A percentile compares a stretch with the other conserved stretches of the same genome.
Evolutionary conservation across 2,888 invertebrate species (phyloP).

Genomic region (Cheilosia variabilis): DNA sequence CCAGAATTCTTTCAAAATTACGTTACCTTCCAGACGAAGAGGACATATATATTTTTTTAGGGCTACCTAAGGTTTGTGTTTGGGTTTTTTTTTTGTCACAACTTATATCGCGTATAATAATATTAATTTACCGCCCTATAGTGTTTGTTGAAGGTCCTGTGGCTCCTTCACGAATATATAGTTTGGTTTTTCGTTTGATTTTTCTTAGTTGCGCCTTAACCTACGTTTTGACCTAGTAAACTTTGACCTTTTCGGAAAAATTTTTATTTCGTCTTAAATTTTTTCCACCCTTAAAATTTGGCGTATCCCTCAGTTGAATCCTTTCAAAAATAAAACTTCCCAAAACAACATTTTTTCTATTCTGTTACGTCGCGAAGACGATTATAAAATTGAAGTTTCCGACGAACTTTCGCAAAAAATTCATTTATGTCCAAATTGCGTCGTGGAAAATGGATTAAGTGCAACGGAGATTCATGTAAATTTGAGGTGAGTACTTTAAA

Average conservation of each 20-base stretch:
- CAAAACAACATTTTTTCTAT: constrained; percentile 13
- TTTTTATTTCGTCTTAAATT: constrained; percentile 13
- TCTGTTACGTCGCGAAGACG: constrained; percentile 57
- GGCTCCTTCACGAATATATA: not conserved
- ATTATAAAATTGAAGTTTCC: constrained; percentile 31
- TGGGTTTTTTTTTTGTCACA: no score
- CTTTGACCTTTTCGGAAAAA: constrained; percentile 51
- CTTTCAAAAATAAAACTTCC: constrained; percentile 6
- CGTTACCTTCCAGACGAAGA: constrained; percentile 5
- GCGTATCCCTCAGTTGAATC: constrained; percentile 22
- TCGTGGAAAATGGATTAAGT: constrained; percentile 73
- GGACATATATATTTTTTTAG: no score
- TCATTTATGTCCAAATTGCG: constrained; percentile 75
- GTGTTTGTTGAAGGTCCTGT: not conserved
- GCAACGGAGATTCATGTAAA: constrained; percentile 72
- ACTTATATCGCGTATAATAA: no score
- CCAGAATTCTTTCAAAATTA: constrained; percentile 6
- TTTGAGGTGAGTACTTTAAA: constrained; percentile 64
- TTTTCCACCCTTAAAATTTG: constrained; percentile 5
- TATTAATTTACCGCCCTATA: no score
- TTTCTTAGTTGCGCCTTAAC: constrained; percentile 18
- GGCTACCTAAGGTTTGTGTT: no score
- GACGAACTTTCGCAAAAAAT: constrained; percentile 52
- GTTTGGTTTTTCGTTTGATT: not conserved
- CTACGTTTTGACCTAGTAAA: constrained; percentile 58